Evolutionary conservation across 2,888 invertebrate species (phyloP).

Genomic region (Aricia artaxerxes): DNA sequence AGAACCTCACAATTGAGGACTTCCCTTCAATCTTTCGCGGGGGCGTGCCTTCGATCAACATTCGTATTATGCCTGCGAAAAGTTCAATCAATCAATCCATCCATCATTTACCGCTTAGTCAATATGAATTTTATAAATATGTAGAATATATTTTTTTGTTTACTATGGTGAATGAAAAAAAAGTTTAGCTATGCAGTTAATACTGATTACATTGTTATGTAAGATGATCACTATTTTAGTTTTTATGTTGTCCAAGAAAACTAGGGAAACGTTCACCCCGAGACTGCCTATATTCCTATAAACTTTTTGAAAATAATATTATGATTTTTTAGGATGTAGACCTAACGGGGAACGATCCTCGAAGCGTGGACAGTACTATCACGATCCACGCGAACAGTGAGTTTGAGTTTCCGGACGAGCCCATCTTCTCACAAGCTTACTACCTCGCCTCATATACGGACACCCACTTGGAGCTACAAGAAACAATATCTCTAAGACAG

Average conservation of each 20-base stretch:
- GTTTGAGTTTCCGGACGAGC: constrained; percentile 67
- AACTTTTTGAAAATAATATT: too few species aligned
- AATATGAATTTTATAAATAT: background rate
- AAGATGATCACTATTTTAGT: too few species aligned
- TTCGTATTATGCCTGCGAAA: background rate
- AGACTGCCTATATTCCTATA: too few species aligned
- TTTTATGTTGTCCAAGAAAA: too few species aligned
- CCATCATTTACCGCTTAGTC: background rate
- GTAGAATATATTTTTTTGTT: too few species aligned
- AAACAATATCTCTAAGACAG: constrained; percentile 54
- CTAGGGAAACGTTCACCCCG: too few species aligned
- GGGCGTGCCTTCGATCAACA: background rate
- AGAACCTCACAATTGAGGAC: background rate
- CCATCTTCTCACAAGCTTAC: constrained; percentile 65
- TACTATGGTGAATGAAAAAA: too few species aligned
- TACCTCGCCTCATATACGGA: constrained; percentile 67
- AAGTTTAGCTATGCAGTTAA: too few species aligned
- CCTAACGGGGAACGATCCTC: constrained; percentile 53
- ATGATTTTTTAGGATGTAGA: constrained; percentile 60
- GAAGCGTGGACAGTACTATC: constrained; percentile 53
- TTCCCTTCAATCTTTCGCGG: background rate
- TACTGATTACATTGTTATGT: too few species aligned
- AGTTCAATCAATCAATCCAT: constrained; percentile 2
- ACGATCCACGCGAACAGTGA: constrained; percentile 59
- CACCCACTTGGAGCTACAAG: constrained; percentile 49